Conservation (phyloP, 1,140 invertebrate species). For the Sycophaga agraensis region DNA sequence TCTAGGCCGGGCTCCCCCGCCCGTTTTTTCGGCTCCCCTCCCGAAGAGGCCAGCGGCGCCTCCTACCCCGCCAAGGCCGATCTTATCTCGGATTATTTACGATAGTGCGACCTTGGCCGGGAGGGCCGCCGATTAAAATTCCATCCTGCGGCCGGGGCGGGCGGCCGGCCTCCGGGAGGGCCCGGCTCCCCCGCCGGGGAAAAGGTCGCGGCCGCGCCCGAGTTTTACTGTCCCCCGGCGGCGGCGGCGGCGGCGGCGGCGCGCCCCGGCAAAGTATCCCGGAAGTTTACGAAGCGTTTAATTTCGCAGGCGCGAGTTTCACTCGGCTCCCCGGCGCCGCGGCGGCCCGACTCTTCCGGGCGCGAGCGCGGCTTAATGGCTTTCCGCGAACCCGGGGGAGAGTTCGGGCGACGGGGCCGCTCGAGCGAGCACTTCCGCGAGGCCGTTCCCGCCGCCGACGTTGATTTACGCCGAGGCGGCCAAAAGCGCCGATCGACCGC, state of each 20-base stretch:
- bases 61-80: too few relatives aligned
- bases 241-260: neutral
- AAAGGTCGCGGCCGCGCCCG: too few relatives aligned
- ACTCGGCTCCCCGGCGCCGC: neutral
- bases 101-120: too few relatives aligned
- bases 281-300: slow-evolving; percentile 33
- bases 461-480: neutral
- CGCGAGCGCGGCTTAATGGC: neutral
- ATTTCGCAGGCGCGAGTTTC: slow-evolving; percentile 21
- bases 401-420: slow-evolving; percentile 7
- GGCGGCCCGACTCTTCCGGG: neutral
- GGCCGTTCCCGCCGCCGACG: neutral
- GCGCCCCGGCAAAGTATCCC: slow-evolving; percentile 19
- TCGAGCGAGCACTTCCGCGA: slow-evolving; percentile 23
- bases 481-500: neutral
- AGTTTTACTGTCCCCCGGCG: too few relatives aligned
- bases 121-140: too few relatives aligned
- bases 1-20: too few relatives aligned
- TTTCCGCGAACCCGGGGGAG: neutral
- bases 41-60: too few relatives aligned
- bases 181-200: too few relatives aligned
- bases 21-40: too few relatives aligned
- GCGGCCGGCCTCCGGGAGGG: too few relatives aligned
- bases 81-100: too few relatives aligned
- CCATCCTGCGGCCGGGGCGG: too few relatives aligned